Evolutionary conservation across 2,888 invertebrate genomes (phyloP).

Genomic region (Drosophila dives): DNA sequence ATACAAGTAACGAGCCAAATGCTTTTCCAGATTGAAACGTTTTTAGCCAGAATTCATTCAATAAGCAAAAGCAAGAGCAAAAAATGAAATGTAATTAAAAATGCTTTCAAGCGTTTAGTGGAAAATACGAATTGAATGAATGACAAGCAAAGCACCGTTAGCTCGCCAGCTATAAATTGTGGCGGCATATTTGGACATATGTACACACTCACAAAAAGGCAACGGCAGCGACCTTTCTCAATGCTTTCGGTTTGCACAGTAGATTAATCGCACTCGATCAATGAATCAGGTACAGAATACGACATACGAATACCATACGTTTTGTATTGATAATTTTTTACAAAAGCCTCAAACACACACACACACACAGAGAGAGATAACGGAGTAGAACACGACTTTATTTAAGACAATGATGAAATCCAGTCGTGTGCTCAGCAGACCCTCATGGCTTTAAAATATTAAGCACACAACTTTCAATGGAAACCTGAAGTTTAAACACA

Average conservation of each 20-base stretch:
- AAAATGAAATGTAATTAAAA: conserved; percentile 32
- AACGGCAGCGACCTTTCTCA: conserved; percentile 49
- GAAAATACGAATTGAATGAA: conserved; percentile 32
- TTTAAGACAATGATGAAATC: conserved; percentile 69
- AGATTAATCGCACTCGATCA: conserved; percentile 32
- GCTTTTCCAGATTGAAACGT: conserved; percentile 33
- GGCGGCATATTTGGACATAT: conserved; percentile 40
- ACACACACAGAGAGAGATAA: background rate
- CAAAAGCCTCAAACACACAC: conserved; percentile 3
- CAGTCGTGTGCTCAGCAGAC: conserved; percentile 20
- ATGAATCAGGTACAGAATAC: conserved; percentile 34
- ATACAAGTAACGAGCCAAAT: conserved; percentile 24
- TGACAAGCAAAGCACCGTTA: conserved; percentile 38
- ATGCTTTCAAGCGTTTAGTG: conserved; percentile 19
- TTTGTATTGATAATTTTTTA: conserved; percentile 40
- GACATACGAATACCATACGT: conserved; percentile 40
- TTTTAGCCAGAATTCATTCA: conserved; percentile 41
- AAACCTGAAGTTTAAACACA: conserved; percentile 48
- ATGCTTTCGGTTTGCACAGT: conserved; percentile 13
- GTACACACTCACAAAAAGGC: background rate
- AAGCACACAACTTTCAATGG: conserved; percentile 57
- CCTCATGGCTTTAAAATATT: conserved; percentile 42
- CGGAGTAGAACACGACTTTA: conserved; percentile 24
- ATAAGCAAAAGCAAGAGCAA: background rate
- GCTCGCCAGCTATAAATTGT: conserved; percentile 28